phyloP scores from a whole-genome alignment of 1,140 invertebrate species.

The Nomia melanderi region DNA sequence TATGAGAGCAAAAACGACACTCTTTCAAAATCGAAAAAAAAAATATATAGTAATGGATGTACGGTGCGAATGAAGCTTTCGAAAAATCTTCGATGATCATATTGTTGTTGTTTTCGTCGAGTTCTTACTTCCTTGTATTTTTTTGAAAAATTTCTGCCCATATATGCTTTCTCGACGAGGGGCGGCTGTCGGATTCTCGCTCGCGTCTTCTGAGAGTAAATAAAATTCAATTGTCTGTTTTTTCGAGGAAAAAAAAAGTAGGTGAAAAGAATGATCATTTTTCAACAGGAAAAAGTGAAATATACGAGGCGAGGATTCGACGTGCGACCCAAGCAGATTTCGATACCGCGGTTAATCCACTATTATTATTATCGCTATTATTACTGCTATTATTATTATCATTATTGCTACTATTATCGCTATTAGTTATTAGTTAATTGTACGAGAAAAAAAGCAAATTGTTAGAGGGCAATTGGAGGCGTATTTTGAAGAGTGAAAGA shows the following conservation, averaged over 20 bases:
- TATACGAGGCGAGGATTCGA: constrained; percentile 36
- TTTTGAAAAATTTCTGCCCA: constrained; percentile 54
- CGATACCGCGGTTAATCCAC: constrained; percentile 66
- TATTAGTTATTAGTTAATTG: constrained; percentile 57
- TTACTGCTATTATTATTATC: constrained; percentile 52
- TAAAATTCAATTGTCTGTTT: constrained; percentile 9
- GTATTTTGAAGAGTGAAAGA: constrained; percentile 76
- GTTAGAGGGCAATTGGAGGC: constrained; percentile 77
- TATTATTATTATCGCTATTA: constrained; percentile 55
- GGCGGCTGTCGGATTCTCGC: constrained; percentile 10
- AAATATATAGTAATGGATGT: constrained; percentile 73
- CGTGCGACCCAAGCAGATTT: constrained; percentile 51
- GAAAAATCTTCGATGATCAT: constrained; percentile 68
- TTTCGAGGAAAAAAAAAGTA: not conserved
- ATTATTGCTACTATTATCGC: constrained; percentile 59
- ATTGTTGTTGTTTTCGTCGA: constrained; percentile 71
- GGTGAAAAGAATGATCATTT: not conserved
- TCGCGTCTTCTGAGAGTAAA: not conserved
- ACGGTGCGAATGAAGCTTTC: constrained; percentile 81
- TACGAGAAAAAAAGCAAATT: constrained; percentile 35
- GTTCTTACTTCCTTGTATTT: constrained; percentile 49
- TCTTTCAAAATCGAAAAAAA: constrained; percentile 68
- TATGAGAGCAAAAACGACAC: constrained; percentile 75
- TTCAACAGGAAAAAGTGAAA: not conserved
- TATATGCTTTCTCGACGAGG: constrained; percentile 53